Conservation (phyloP, 2,113 vertebrate species). For the Nasalis larvatus region DNA sequence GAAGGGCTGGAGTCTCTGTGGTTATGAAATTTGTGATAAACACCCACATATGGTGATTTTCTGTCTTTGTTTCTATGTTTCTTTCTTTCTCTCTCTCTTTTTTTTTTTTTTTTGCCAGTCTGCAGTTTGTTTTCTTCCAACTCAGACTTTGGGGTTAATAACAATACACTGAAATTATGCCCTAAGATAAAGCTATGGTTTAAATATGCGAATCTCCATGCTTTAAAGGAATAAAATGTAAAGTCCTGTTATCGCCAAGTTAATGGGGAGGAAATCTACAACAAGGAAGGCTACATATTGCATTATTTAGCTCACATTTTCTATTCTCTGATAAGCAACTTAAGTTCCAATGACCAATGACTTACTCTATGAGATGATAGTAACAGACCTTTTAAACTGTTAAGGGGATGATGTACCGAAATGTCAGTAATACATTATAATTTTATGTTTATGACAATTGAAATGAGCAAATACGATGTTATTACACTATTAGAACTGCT, state of each 20-base stretch:
- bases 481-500: not conserved
- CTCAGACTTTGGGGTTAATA: not conserved
- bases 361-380: not conserved
- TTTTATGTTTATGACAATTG: not conserved
- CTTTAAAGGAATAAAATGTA: not conserved
- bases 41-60: rapidly evolving
- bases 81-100: not conserved
- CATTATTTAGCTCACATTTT: not conserved
- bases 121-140: constrained; percentile 4
- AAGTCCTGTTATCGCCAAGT: not conserved
- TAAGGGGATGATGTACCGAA: not conserved
- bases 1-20: not conserved
- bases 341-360: not conserved
- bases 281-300: not conserved
- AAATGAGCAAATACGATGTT: not conserved
- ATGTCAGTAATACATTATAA: not conserved
- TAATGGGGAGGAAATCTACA: not conserved
- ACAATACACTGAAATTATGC: not conserved
- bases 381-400: not conserved
- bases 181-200: not conserved
- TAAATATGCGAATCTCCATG: not conserved
- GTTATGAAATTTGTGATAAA: not conserved
- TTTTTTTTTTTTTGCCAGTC: not conserved
- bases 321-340: not conserved
- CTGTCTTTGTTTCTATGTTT: not conserved